Conservation (phyloP, 35 echinoderm and acorn worm genomes). For the Nesometra sesokonis region DNA sequence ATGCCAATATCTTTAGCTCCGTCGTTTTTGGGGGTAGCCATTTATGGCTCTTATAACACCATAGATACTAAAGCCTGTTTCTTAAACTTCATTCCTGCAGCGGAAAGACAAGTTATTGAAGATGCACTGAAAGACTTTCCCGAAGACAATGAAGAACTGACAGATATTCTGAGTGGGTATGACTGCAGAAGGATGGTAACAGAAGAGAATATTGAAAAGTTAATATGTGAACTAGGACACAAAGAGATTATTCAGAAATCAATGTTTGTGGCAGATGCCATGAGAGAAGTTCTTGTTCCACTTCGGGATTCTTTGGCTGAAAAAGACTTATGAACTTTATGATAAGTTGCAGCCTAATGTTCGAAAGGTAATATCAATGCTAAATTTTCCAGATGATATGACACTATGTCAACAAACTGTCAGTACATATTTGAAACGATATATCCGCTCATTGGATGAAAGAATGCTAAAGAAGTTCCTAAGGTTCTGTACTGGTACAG, state of each 20-base stretch:
- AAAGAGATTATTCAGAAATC: constrained; percentile 27
- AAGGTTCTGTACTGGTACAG: neutral
- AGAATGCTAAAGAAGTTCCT: neutral
- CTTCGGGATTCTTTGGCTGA: no score
- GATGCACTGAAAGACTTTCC: neutral
- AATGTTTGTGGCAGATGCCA: constrained; percentile 11
- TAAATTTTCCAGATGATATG: neutral
- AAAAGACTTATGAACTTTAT: no score
- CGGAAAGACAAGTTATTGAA: neutral
- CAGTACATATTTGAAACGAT: neutral
- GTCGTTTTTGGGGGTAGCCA: neutral
- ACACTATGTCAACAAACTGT: neutral
- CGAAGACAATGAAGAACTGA: neutral
- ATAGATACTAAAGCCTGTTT: neutral
- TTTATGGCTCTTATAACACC: neutral
- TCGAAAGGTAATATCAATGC: neutral
- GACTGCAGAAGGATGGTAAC: neutral
- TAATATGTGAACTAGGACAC: constrained; percentile 5
- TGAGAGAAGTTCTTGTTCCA: neutral
- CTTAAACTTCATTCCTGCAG: neutral
- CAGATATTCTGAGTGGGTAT: constrained; percentile 1
- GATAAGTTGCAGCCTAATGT: neutral
- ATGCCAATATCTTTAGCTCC: no score
- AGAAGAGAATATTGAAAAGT: neutral
- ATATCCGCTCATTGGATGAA: neutral